phyloP scores from a whole-genome alignment of 2,888 invertebrate genomes.

The Brachyopa scutellaris region DNA sequence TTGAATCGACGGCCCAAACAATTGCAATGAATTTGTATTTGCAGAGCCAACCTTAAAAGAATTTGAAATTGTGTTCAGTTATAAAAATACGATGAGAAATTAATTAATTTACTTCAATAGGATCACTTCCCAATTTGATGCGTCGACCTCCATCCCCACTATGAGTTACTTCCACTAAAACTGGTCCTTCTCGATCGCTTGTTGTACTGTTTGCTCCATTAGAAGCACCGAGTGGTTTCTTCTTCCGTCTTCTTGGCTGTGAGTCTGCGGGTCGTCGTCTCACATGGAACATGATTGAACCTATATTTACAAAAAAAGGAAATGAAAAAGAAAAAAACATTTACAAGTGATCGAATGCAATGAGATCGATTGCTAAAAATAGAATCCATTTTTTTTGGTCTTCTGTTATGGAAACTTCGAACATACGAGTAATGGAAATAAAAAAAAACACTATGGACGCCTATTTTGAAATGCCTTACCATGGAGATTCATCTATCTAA shows the following conservation, averaged over 20 bases:
- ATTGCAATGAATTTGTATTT: constrained; percentile 90
- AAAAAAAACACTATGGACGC: not conserved
- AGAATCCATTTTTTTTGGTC: not conserved
- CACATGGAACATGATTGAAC: constrained; percentile 98
- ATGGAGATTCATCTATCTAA: constrained; percentile 9
- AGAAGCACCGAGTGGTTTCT: constrained; percentile 85
- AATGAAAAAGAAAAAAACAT: not conserved
- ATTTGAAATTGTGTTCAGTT: not conserved
- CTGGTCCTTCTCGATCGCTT: constrained; percentile 87
- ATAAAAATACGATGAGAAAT: not conserved
- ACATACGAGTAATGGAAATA: no score
- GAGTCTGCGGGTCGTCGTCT: constrained; percentile 95
- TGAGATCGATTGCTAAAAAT: constrained; percentile 18
- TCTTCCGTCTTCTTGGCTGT: constrained; percentile 94
- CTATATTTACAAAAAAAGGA: constrained; percentile 79
- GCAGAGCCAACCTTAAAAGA: constrained; percentile 86
- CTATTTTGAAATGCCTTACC: not conserved
- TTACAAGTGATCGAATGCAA: not conserved
- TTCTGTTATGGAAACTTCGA: not conserved
- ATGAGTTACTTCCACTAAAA: constrained; percentile 84
- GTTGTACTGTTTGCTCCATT: constrained; percentile 83
- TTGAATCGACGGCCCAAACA: constrained; percentile 95
- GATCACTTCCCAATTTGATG: constrained; percentile 85
- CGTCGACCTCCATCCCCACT: constrained; percentile 85
- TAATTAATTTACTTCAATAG: constrained; percentile 84